Base-by-base conservation (phyloP, 2,797 vertebrate species). In the Tinamus major region DNA sequence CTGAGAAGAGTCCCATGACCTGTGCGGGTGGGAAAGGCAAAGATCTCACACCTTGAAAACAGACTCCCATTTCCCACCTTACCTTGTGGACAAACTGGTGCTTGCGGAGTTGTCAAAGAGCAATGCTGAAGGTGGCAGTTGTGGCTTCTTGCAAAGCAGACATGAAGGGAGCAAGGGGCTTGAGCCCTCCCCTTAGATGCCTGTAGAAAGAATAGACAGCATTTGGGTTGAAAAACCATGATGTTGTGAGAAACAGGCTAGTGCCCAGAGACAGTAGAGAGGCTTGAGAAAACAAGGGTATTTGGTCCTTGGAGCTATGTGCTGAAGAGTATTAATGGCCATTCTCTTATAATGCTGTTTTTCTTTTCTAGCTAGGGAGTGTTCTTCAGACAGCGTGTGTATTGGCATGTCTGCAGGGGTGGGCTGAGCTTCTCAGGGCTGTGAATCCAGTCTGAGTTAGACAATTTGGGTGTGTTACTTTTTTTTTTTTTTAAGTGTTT, bases 221-320 rank as follows among this genome's bases (percentile, higher is more conserved):
- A 0, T 59, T 31, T 31, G 39, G 8, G 13, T 85, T 42, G 13
- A 49, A 85, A 13, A 29, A 17, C 15, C 0, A 0, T 27, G 4
- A 12, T 0, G 0, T 23, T 55, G 27, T 23, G 37, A 70, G 75
- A 33, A 58, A 13, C 0, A 2, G 55, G 14, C 62, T 53, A 29
- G 23, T 11, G 55, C 44, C 33, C n/a, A 10, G 81, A 39, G 26
- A 3, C 62, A n/a, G 20, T 8, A 20, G 51, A 31, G 35, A 15
- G 33, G n/a, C 35, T 19, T 8, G 26, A 41, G 56, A 24, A 75
- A 68, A 13, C 21, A 10, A 16, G 59, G 16, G 67, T 56, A 1
- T 53, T 56, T 70, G 41, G 79, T 21, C 4, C 1, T 18, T 65
- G 42, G 42, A 46, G 46, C 26, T 63, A 63, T 5, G 5, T n/a